Base-by-base conservation (phyloP, 2,888 invertebrate species). In the Brachypterus glaber region DNA sequence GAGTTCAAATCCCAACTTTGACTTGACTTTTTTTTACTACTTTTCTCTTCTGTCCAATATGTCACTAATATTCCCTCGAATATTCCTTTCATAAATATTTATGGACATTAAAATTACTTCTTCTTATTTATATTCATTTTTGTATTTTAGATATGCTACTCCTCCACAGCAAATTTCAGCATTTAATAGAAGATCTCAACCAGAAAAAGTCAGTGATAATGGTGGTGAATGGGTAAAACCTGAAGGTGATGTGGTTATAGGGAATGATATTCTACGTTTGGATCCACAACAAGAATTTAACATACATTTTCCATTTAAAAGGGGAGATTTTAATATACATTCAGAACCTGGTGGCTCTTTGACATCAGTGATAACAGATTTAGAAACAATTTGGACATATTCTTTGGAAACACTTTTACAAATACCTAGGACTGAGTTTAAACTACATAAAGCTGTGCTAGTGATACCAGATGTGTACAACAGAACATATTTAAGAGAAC, bases 391-490 rank as follows among this genome's bases (percentile, higher is more conserved):
- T 53, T 95, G 95, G 93, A 77, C 80, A 33, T 74, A 81, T 49
- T 82, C 84, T 1, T 73, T 95, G 39, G 76, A 81, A 50, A 74
- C 76, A 14, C 80, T 81, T 54, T 72, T 95, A 46, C 78, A 79
- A 47, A 89, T 95, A 55, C 76, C 77, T 1, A 60, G 74, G 7
- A 67, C 68, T 45, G 78, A 82, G 45, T 70, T 87, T 3, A 72
- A 82, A 59, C 77, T 81, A 51, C 92, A 89, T 58, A 77, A 85
- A 62, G 92, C 85, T 36, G 88, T 95, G 2, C 68, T 95, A 12
- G 72, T 95, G 16, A 80, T 95, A 53, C 87, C 91, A 9, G 93
- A 92, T 67, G 81, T 92, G 47, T 93, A 91, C 60, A 83, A 84
- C 45, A 76, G 91, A 46, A 79, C 77, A 33, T 83, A 92, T 65